Evolutionary conservation across 2,113 vertebrate species (phyloP).

Genomic region (Rhadina sibilatrix): DNA sequence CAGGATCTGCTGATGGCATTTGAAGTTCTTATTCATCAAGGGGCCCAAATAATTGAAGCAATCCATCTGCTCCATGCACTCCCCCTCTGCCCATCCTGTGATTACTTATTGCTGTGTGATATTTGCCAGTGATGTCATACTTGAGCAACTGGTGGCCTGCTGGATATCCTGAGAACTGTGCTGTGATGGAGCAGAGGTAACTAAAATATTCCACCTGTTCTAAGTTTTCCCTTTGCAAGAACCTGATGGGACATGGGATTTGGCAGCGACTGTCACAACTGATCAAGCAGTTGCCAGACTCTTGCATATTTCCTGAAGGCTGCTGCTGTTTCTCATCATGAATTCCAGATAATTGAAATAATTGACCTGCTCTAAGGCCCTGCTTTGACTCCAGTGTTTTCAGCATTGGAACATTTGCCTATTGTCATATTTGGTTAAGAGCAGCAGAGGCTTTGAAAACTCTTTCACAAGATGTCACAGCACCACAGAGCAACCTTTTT

Average conservation of each 20-base stretch:
- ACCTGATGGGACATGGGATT: constrained; percentile 1
- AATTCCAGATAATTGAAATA: constrained; percentile 62
- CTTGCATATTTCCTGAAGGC: constrained; percentile 34
- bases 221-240: neutral
- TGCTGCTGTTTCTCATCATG: constrained; percentile 49
- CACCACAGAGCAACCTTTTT: neutral
- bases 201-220: constrained; percentile 16
- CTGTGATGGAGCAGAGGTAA: neutral
- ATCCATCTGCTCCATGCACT: constrained; percentile 1
- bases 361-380: constrained; percentile 39
- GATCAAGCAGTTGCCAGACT: constrained; percentile 3
- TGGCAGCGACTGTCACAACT: constrained; percentile 26
- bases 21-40: constrained; percentile 37
- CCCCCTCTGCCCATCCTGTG: neutral
- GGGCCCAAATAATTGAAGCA: constrained; percentile 46
- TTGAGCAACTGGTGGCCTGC: neutral
- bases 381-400: neutral
- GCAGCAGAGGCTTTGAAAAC: constrained; percentile 16
- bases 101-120: neutral
- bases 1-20: constrained; percentile 37
- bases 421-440: constrained; percentile 11
- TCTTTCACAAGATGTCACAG: constrained; percentile 10
- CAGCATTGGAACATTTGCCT: constrained; percentile 14
- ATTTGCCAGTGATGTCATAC: constrained; percentile 38
- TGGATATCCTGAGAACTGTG: neutral